A percentile compares a stretch with the other conserved stretches of the same genome.
These are phyloP conservation scores for Emydoidea blandingii DNA, from an alignment of 2,797 vertebrate genomes.

Conservation along the genomic window DNA sequence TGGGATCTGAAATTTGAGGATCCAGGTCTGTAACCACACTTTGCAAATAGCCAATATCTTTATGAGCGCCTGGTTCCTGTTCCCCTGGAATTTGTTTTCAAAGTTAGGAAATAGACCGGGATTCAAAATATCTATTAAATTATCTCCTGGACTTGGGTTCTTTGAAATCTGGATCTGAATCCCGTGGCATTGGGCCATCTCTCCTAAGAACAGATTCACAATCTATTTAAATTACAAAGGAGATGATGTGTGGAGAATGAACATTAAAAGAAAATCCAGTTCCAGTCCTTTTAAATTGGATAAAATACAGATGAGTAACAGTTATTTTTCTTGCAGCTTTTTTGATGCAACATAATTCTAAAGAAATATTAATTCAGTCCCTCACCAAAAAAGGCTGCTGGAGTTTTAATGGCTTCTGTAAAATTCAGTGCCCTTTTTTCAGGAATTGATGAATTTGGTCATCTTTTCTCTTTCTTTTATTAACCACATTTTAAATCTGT, in stretches of 20 bases:
- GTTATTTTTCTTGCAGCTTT: not conserved
- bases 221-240: not conserved
- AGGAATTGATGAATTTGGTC: constrained; percentile 5
- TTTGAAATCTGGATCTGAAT: not conserved
- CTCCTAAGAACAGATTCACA: not conserved
- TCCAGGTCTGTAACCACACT: not conserved
- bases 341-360: not conserved
- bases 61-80: constrained; percentile 11
- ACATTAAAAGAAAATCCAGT: not conserved
- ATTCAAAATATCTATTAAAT: not conserved
- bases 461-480: not conserved
- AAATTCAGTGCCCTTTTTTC: constrained; percentile 27
- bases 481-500: not conserved
- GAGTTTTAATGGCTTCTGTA: not conserved
- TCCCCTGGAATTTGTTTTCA: constrained; percentile 54
- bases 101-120: constrained; percentile 43
- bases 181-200: not conserved
- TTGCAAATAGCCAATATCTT: constrained; percentile 35
- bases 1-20: constrained; percentile 70
- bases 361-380: not conserved
- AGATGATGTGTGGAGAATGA: not conserved
- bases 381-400: constrained; percentile 44
- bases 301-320: not conserved
- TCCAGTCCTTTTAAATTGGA: not conserved
- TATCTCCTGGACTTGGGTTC: not conserved